These are phyloP conservation scores for Falco punctatus DNA, from an alignment of 2,113 vertebrate genomes.

Conservation along the genomic window DNA sequence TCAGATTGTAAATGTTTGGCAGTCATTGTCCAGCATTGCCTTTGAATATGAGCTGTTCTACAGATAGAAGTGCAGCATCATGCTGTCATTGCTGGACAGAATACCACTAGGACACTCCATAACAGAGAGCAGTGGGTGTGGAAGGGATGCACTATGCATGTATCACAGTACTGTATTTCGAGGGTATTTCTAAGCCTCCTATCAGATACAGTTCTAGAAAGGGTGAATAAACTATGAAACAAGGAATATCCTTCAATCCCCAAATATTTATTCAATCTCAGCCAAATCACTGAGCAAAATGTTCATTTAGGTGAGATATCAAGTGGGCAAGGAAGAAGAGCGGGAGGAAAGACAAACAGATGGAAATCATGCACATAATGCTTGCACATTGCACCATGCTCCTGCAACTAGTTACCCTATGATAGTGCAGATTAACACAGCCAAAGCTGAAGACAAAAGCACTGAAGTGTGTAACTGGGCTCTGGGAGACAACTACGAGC, in stretches of 20 bases:
- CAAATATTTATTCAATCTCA: not conserved
- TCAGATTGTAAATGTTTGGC: not conserved
- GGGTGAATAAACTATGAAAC: not conserved
- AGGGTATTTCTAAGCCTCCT: not conserved
- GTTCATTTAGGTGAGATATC: not conserved
- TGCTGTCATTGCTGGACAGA: not conserved
- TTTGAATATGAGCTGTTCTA: not conserved
- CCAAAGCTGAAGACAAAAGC: not conserved
- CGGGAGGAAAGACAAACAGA: not conserved
- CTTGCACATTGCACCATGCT: not conserved
- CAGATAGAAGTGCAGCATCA: not conserved
- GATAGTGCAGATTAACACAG: not conserved
- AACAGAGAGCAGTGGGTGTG: not conserved
- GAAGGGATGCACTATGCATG: not conserved
- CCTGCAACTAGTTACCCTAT: not conserved
- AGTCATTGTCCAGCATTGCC: not conserved
- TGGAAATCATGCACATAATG: not conserved
- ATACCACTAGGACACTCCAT: not conserved
- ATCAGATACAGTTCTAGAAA: not conserved
- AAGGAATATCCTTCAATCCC: not conserved
- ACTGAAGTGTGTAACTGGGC: conserved; percentile 26
- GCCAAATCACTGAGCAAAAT: not conserved
- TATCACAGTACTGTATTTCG: not conserved
- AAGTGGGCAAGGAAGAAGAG: not conserved
- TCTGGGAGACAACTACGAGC: not conserved